Evolutionary conservation across 2,888 invertebrate species (phyloP).

Genomic region (Drosophila barbarae): DNA sequence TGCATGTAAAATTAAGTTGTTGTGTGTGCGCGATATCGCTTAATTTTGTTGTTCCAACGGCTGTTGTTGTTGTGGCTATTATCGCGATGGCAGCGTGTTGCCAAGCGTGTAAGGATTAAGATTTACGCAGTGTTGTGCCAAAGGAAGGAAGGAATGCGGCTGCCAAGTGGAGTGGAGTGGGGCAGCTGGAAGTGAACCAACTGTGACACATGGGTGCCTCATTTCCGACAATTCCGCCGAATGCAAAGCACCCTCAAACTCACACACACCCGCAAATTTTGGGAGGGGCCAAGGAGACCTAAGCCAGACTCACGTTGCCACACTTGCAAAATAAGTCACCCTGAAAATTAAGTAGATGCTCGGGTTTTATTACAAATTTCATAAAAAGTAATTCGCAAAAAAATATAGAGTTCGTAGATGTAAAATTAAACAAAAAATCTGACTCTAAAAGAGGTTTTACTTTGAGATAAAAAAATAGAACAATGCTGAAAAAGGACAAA

Average conservation of each 20-base stretch:
- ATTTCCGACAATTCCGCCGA: constrained; percentile 56
- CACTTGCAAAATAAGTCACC: constrained; percentile 16
- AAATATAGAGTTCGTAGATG: background rate
- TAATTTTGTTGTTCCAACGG: constrained; percentile 40
- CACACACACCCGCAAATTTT: constrained; percentile 49
- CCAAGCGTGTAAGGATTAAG: constrained; percentile 68
- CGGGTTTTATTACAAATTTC: constrained; percentile 4
- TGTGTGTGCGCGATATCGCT: constrained; percentile 10
- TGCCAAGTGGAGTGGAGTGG: background rate
- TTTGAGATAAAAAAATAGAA: background rate
- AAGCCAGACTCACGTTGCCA: constrained; percentile 58
- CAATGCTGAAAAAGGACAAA: background rate
- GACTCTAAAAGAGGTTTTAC: too few relatives aligned
- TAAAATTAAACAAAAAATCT: background rate
- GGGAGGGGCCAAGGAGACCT: constrained; percentile 31
- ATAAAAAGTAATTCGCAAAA: background rate
- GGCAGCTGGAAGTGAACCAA: constrained; percentile 30
- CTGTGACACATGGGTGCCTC: constrained; percentile 63
- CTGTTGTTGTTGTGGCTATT: constrained; percentile 39
- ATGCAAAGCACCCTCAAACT: constrained; percentile 42
- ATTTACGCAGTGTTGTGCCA: constrained; percentile 60
- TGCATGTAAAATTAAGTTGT: constrained; percentile 42
- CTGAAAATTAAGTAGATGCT: constrained; percentile 8
- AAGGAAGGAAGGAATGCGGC: constrained; percentile 40
- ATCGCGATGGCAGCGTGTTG: constrained; percentile 61